Evolutionary conservation across 2,888 invertebrate genomes (phyloP).

Genomic region (Diarsia mendica): DNA sequence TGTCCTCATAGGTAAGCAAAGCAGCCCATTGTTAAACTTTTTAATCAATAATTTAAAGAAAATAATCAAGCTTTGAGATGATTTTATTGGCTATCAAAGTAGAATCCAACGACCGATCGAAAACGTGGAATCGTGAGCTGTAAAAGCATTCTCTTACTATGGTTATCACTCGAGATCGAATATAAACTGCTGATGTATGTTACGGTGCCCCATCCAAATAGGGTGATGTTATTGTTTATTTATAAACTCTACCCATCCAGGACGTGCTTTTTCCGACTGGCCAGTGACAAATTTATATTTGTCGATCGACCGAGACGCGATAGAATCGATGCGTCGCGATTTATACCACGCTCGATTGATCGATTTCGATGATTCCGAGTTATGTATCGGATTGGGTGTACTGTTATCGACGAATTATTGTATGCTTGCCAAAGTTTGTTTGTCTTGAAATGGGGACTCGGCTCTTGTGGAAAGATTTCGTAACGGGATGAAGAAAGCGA

Average conservation of each 20-base stretch:
- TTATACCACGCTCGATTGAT: slow-evolving; percentile 86
- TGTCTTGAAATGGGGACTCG: slow-evolving; percentile 63
- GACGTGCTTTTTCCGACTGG: slow-evolving; percentile 83
- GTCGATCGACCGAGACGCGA: slow-evolving; percentile 86
- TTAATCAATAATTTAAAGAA: background rate
- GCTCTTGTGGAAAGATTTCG: slow-evolving; percentile 39
- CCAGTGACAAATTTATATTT: slow-evolving; percentile 90
- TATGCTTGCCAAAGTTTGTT: slow-evolving; percentile 69
- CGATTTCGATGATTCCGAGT: slow-evolving; percentile 86
- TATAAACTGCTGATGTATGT: slow-evolving; percentile 82
- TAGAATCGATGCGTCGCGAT: slow-evolving; percentile 87
- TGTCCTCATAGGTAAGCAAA: background rate
- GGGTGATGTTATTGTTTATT: slow-evolving; percentile 88
- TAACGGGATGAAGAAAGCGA: slow-evolving; percentile 40
- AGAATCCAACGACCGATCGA: slow-evolving; percentile 11
- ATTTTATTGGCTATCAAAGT: background rate
- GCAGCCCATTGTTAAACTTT: background rate
- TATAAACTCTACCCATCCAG: slow-evolving; percentile 82
- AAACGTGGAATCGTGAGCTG: slow-evolving; percentile 57
- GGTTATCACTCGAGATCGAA: slow-evolving; percentile 81
- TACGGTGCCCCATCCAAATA: slow-evolving; percentile 83
- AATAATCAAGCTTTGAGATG: background rate
- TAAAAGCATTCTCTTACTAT: slow-evolving; percentile 73
- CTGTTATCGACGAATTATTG: slow-evolving; percentile 78
- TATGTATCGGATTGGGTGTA: slow-evolving; percentile 77